Evolutionary conservation across 2,113 vertebrate species (phyloP).

Genomic region (Rhinolophus sinicus): DNA sequence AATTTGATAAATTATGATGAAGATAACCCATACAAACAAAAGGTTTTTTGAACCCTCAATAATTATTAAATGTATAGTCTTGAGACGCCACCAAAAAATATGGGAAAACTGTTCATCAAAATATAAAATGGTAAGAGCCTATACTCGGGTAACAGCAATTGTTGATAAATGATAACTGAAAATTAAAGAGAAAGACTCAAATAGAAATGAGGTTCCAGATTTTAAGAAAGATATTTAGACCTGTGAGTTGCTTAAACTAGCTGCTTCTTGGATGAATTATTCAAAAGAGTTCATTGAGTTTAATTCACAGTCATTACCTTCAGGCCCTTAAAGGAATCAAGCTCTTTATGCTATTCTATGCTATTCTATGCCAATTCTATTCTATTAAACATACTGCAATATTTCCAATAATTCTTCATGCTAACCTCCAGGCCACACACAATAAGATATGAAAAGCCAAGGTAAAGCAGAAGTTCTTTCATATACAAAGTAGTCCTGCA

Average conservation of each 20-base stretch:
- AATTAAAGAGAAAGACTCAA: background rate
- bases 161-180: background rate
- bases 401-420: background rate
- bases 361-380: background rate
- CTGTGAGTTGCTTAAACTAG: background rate
- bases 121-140: background rate
- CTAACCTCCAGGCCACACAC: background rate
- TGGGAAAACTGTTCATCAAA: background rate
- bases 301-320: background rate
- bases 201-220: background rate
- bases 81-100: background rate
- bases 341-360: background rate
- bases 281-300: background rate
- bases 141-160: background rate
- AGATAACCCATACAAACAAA: background rate
- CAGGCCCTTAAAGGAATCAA: background rate
- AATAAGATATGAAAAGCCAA: background rate
- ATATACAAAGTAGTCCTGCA: background rate
- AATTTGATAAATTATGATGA: background rate
- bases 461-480: background rate
- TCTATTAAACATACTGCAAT: background rate
- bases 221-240: background rate
- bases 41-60: background rate
- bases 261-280: background rate
- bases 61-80: background rate